These are phyloP conservation scores for Oegoconia quadripuncta DNA, from an alignment of 2,888 invertebrate genomes.

Conservation along the genomic window DNA sequence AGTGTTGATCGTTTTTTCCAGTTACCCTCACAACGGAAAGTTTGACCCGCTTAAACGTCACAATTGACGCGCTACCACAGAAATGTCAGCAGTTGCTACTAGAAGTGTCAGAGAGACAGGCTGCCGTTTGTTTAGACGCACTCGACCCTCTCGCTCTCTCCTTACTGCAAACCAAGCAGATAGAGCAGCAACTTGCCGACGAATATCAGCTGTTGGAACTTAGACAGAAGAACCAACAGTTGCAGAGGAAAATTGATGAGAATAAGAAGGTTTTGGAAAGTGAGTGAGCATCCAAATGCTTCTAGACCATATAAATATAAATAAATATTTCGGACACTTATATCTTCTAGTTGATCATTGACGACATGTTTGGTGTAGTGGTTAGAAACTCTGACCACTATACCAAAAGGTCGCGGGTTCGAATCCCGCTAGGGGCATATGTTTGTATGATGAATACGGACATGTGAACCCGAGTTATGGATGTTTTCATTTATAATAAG, in stretches of 20 bases:
- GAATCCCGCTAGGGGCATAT: too few species aligned
- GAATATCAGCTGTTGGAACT: constrained; percentile 60
- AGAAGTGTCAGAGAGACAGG: constrained; percentile 37
- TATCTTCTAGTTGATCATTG: too few species aligned
- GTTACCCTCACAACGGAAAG: constrained; percentile 46
- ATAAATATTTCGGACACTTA: too few species aligned
- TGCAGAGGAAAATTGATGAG: constrained; percentile 56
- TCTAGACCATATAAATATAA: too few species aligned
- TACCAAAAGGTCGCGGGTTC: too few species aligned
- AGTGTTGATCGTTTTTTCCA: constrained; percentile 34
- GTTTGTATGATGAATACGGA: too few species aligned
- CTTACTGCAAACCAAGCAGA: constrained; percentile 40
- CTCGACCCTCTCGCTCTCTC: constrained; percentile 52
- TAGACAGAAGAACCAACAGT: constrained; percentile 50
- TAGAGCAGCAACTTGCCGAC: constrained; percentile 43
- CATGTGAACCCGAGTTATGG: too few species aligned
- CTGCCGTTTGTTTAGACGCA: constrained; percentile 32
- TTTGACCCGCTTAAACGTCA: constrained; percentile 49
- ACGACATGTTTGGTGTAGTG: too few species aligned
- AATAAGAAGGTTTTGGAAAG: constrained; percentile 41
- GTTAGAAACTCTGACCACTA: too few species aligned
- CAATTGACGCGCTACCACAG: constrained; percentile 51
- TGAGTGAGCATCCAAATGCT: too few species aligned
- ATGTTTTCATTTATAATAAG: too few species aligned
- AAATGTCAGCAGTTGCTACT: constrained; percentile 50